Evolutionary conservation across 2,797 vertebrate genomes (phyloP).

Genomic region (Odontamblyopus rebecca): DNA sequence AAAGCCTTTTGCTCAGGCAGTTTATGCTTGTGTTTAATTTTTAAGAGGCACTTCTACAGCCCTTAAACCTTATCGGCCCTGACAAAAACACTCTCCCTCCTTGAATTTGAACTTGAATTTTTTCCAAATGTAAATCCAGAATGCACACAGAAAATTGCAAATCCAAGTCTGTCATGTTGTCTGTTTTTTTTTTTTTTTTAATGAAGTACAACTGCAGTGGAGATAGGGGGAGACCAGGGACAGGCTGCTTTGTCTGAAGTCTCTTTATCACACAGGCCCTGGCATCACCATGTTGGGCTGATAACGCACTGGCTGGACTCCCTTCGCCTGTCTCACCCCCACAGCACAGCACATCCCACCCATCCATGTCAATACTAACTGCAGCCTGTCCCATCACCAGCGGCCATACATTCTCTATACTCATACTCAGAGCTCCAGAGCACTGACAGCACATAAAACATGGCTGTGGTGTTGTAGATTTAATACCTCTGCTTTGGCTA

Average conservation of each 20-base stretch:
- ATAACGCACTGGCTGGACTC: constrained; percentile 42
- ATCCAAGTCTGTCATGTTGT: constrained; percentile 47
- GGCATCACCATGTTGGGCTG: constrained; percentile 43
- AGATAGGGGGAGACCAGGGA: constrained; percentile 55
- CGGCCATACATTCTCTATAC: constrained; percentile 24
- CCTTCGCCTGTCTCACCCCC: constrained; percentile 20
- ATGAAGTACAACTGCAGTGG: constrained; percentile 26
- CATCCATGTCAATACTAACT: constrained; percentile 46
- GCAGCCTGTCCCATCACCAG: constrained; percentile 26
- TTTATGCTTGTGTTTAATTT: constrained; percentile 28
- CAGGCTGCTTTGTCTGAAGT: constrained; percentile 55
- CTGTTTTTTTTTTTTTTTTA: constrained; percentile 22
- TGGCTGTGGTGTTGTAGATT: not conserved
- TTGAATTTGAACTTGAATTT: constrained; percentile 43
- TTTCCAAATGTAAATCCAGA: constrained; percentile 44
- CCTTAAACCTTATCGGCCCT: constrained; percentile 53
- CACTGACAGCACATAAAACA: not conserved
- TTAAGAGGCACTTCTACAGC: constrained; percentile 39
- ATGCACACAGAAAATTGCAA: constrained; percentile 34
- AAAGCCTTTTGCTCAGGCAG: constrained; percentile 26
- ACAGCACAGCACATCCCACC: constrained; percentile 24
- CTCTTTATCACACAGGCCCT: constrained; percentile 59
- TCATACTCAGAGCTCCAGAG: constrained; percentile 35
- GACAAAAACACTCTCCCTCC: constrained; percentile 43
- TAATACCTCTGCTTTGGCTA: not conserved